Conservation (phyloP, 2,797 vertebrate genomes). For the Salarias fasciatus region DNA sequence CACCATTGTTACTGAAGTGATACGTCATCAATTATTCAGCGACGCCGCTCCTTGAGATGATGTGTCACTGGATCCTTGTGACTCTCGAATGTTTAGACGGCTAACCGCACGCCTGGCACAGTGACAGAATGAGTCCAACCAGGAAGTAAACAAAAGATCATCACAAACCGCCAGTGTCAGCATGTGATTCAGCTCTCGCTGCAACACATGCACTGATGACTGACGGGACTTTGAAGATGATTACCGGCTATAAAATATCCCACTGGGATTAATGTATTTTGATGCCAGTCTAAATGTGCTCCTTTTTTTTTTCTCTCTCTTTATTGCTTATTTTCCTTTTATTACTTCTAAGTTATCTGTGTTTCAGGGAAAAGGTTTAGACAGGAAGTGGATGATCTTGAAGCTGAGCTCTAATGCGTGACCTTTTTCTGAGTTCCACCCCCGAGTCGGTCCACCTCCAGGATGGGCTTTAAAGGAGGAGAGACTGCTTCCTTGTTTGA, state of each 20-base stretch:
- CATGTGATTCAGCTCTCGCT: conserved; percentile 1
- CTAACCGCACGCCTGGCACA: conserved; percentile 46
- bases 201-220: not conserved
- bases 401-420: conserved; percentile 32
- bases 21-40: conserved; percentile 49
- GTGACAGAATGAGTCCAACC: conserved; percentile 22
- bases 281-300: not conserved
- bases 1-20: conserved; percentile 12
- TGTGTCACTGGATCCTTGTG: conserved; percentile 44
- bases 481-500: conserved; percentile 36
- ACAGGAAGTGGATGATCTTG: conserved; percentile 31
- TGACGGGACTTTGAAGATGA: too few species aligned
- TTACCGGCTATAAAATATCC: too few species aligned
- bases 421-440: conserved; percentile 35
- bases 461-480: conserved; percentile 32
- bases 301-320: too few species aligned
- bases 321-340: conserved; percentile 9
- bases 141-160: conserved; percentile 22
- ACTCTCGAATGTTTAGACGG: conserved; percentile 33
- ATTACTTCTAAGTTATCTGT: conserved; percentile 16
- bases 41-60: conserved; percentile 47
- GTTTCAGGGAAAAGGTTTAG: not conserved
- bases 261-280: too few species aligned
- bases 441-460: conserved; percentile 28
- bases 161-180: conserved; percentile 28